These are phyloP conservation scores for Acrossocheilus fasciatus DNA, from an alignment of 2,797 vertebrate genomes.

Conservation along the genomic window DNA sequence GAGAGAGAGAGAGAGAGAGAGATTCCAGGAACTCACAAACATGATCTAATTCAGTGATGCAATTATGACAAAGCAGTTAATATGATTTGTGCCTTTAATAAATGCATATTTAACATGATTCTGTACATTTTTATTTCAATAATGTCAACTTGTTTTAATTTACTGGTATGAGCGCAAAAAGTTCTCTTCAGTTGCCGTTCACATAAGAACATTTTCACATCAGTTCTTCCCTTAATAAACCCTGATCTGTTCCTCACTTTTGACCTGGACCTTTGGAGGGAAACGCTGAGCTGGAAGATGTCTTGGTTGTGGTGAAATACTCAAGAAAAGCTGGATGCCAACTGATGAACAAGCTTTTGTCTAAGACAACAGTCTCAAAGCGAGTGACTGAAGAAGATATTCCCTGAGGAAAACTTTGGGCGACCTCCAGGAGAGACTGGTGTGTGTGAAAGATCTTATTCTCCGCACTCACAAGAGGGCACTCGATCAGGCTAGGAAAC, in stretches of 20 bases:
- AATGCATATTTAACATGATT: background rate
- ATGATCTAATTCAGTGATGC: background rate
- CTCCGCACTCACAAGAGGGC: background rate
- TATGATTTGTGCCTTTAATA: background rate
- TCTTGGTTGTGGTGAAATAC: background rate
- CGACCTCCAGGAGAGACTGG: background rate
- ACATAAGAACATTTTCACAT: background rate
- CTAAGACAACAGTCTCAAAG: background rate
- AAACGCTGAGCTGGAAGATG: background rate
- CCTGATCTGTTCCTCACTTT: background rate
- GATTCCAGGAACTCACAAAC: background rate
- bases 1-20: background rate
- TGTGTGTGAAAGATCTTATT: background rate
- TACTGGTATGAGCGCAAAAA: background rate
- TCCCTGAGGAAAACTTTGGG: background rate
- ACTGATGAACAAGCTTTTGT: background rate
- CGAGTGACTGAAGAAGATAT: background rate
- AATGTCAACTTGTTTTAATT: background rate
- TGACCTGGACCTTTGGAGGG: background rate
- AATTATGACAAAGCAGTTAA: background rate
- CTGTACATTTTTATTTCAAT: background rate
- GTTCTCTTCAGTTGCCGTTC: background rate
- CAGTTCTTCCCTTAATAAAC: background rate
- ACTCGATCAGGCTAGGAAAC: background rate
- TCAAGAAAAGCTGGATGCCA: background rate